Base-by-base conservation (phyloP, 2,888 invertebrate species). In the Ormyrus nitidulus region DNA sequence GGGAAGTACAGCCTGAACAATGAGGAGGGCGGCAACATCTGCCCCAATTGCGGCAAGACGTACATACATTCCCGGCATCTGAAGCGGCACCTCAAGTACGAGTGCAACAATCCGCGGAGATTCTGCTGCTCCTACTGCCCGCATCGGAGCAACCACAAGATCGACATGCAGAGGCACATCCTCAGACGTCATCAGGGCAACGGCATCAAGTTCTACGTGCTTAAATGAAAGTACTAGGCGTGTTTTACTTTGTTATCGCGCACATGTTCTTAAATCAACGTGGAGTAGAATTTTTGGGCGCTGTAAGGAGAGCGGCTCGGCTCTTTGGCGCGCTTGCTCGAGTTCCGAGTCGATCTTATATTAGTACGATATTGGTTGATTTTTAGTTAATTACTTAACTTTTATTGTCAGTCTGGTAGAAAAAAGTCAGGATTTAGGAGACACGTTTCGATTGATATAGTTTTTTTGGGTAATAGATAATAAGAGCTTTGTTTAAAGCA, bases 81-180 rank as follows among this genome's bases (percentile, higher is more conserved):
- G 44, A 77, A 77, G 13, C 81, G 81, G 6, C 91, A 91, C 83
- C 86, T 86, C 83, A 87, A 90, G 65, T 89, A 90, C 83, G 91
- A 91, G 81, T 91, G 91, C 80, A 89, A 90, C 56, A 88, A 89
- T 84, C 88, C 88, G 19, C 90, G 90, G 4, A 86, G 89, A 54
- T 89, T 88, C 77, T 85, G 85, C 56, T 89, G 88, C 64, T 87
- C 86, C 0, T 85, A 86, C 69, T 90, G 89, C 81, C 72, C 75
- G 4, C 74, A 81, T 58, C 75, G 78, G 86, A 94, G 92, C 13
- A 91, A 92, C 77, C 91, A 93, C 91, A 92, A 92, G 85, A 78
- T 81, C 62, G 77, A 77, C 49, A 65, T 74, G 75, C 77, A 77
- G 48, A 77, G 81, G 62, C 81, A 81, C 66, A 78, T 81, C 6